These are phyloP conservation scores for Apostichopus parvimensis DNA, from an alignment of 35 echinoderm and acorn worm species.

Conservation along the genomic window DNA sequence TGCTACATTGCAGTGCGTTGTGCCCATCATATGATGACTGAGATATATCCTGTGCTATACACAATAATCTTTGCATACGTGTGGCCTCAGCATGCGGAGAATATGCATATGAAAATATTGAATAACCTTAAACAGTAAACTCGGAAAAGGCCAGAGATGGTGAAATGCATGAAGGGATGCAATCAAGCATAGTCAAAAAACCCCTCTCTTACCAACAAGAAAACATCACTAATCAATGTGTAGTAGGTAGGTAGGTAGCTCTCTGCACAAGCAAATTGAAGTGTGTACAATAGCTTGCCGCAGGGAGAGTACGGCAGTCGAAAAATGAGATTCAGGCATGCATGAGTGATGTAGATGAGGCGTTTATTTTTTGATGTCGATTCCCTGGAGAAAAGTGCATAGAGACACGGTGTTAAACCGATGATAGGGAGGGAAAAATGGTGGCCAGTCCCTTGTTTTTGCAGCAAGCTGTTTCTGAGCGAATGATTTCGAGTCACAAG, in stretches of 20 bases:
- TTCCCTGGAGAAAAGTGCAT: slow-evolving; percentile 48
- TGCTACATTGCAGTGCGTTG: not conserved
- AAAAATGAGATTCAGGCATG: slow-evolving; percentile 53
- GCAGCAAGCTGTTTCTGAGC: slow-evolving; percentile 27
- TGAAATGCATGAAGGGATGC: slow-evolving; percentile 51
- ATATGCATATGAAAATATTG: slow-evolving; percentile 58
- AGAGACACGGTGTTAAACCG: slow-evolving; percentile 40
- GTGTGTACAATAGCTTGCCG: slow-evolving; percentile 46
- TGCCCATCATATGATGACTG: not conserved
- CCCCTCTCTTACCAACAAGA: slow-evolving; percentile 42
- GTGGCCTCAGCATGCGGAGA: slow-evolving; percentile 27
- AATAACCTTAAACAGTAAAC: slow-evolving; percentile 32
- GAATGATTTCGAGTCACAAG: slow-evolving; percentile 12
- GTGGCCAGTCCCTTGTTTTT: slow-evolving; percentile 38
- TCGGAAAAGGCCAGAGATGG: slow-evolving; percentile 34
- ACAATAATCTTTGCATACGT: not conserved
- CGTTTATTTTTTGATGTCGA: slow-evolving; percentile 58
- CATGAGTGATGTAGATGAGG: slow-evolving; percentile 56
- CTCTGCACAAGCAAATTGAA: slow-evolving; percentile 49
- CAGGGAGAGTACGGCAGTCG: slow-evolving; percentile 28
- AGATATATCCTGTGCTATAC: not conserved
- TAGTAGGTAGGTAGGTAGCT: slow-evolving; percentile 4
- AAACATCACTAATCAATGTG: slow-evolving; percentile 56
- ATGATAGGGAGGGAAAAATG: not conserved
- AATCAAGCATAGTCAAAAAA: slow-evolving; percentile 40